Evolutionary conservation across 2,113 vertebrate genomes (phyloP), one percentile per base, ranked within the genome.

Genomic region (Dicaeum eximium): DNA sequence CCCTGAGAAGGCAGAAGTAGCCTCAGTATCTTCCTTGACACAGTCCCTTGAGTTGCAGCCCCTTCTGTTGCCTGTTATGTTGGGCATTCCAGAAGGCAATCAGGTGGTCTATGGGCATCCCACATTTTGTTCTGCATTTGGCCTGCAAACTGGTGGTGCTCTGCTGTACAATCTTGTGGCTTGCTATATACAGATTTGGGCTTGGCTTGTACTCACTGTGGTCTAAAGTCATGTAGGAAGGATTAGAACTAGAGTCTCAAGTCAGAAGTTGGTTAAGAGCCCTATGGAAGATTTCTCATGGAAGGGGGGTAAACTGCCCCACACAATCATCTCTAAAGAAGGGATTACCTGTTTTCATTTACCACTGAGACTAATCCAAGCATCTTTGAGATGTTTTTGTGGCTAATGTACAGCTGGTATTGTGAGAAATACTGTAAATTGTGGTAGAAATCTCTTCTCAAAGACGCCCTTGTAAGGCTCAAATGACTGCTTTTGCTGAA

Each of bases 151-250:
- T 83, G 30, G 38, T 93, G 82, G 89, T 94, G 70, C 37, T 94
- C 53, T 95, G 80, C 66, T 87, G 54, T 54, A 35, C 65, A 96
- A 86, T 89, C 85, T 88, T 96, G 92, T 95, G 96, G 94, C 89
- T 96, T 94, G 66, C 94, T 95, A 28, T 96, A 79, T 79, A 78
- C 48, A 4, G 92, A 94, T 95, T 96, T 96, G 75, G 96, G 87
- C 58, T 92, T 96, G 96, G 94, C 94, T 94, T 94, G 48, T 48
- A 24, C 70, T 94, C 56, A 27, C 35, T 95, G 95, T 95, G 93
- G 96, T 95, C 78, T 87, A 56, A 80, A 96, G 72, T 89, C 77
- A 92, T 95, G 93, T 78, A 89, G 67, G 60, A 95, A 78, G 60
- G 73, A 87, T 95, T 94, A 86, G 81, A 88, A 47, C 19, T 31